These are phyloP conservation scores for Chloroceryle amazona DNA, from an alignment of 2,797 vertebrate genomes.

Conservation along the genomic window DNA sequence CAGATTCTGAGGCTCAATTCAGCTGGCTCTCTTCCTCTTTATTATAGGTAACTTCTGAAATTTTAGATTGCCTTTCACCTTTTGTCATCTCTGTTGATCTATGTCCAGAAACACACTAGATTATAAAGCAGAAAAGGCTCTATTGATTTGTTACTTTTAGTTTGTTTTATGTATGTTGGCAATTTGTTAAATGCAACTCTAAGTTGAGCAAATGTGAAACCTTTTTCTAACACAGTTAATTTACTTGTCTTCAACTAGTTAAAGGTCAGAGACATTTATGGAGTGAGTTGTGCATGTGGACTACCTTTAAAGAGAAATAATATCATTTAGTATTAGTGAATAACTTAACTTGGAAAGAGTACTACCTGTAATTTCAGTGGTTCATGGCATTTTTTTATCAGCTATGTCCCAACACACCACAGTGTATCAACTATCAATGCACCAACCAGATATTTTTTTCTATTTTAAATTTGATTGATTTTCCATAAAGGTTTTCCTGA, in stretches of 20 bases:
- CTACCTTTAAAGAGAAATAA: not conserved
- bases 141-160: not conserved
- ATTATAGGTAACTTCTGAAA: not conserved
- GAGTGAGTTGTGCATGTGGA: not conserved
- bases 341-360: not conserved
- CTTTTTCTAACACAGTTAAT: not conserved
- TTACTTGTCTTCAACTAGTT: not conserved
- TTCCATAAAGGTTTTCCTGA: not conserved
- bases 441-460: not conserved
- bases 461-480: not conserved
- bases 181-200: not conserved
- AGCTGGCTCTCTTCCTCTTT: not conserved
- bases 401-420: not conserved
- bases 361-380: not conserved
- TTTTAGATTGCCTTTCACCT: slow-evolving; percentile 8
- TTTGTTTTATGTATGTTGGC: not conserved
- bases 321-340: not conserved
- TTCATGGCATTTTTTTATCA: not conserved
- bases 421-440: not conserved
- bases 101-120: not conserved
- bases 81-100: not conserved
- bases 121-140: not conserved
- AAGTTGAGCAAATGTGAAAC: not conserved
- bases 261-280: not conserved
- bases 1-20: not conserved